Percentiles rank a stretch among this genome's conserved stretches.
Conservation (phyloP, 2,797 vertebrate species). For the Enteromius mattozi region DNA sequence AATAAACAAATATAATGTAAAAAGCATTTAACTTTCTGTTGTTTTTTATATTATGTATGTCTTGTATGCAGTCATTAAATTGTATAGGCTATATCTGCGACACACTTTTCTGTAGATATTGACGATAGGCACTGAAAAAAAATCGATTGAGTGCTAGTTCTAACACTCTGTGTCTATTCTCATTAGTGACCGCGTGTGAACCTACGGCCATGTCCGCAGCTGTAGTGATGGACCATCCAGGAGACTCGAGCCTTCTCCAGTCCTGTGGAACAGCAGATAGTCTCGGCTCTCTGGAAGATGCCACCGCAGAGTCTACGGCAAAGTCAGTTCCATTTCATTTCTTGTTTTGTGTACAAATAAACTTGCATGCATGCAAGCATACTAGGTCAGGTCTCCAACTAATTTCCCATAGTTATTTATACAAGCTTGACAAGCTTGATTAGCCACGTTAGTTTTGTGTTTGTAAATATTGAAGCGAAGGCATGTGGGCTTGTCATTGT, state of each 20-base stretch:
- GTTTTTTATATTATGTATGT: neutral
- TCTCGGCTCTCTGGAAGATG: slow-evolving; percentile 67
- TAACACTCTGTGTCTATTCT: slow-evolving; percentile 42
- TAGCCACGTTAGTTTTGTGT: neutral
- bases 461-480: neutral
- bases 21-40: neutral
- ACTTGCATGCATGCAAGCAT: neutral
- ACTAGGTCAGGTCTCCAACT: neutral
- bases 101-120: neutral
- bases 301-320: slow-evolving; percentile 56
- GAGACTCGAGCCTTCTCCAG: slow-evolving; percentile 61
- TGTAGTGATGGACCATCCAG: slow-evolving; percentile 67
- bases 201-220: slow-evolving; percentile 69
- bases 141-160: neutral
- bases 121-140: neutral
- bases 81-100: neutral
- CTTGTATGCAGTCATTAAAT: neutral
- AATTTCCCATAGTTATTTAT: neutral
- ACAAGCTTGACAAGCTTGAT: neutral
- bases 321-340: slow-evolving; percentile 67
- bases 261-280: slow-evolving; percentile 62
- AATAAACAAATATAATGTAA: neutral
- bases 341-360: slow-evolving; percentile 19
- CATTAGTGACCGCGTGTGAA: slow-evolving; percentile 77
- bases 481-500: neutral